Base-by-base conservation (phyloP, 2,888 invertebrate genomes). In the Cerastoderma edule region DNA sequence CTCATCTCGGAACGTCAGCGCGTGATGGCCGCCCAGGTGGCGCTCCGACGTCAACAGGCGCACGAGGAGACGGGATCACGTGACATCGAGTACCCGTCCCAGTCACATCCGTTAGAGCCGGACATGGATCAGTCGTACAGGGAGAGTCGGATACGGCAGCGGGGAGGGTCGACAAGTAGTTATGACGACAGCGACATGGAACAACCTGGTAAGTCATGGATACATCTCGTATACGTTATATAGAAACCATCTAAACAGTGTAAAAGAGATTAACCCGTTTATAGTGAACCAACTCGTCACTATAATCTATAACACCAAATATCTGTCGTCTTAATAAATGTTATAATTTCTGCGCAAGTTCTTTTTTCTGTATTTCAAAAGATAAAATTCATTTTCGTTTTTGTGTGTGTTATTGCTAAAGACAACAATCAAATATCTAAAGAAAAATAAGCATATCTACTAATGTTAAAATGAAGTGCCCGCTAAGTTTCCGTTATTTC, bases 11-110 rank as follows among this genome's bases (percentile, higher is more conserved):
- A 99, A 94, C 94, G 99, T 77, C 99, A 99, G 93, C 94, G 99
- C 53, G 99, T 99, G 77, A 99, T 99, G 99, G 99, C 99, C 28
- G 99, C 99, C 66, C 97, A 97, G 95, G 99, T 99, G 83, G 98
- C 99, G 30, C 94, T 99, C 63, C 94, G 99, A 46, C 95, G 98
- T 65, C 99, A 99, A 92, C 99, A 99, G 92, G 98, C 98, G 0
- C 99, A 99, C 92, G 99, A 99, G 93, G 96, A 97, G 93, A 98
- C 97, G 93, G 99, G 99, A 93, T 98, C 98, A 0, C 95, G 98
- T 88, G 98, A 99, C 78, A 94, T 98, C 87, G 95, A 98, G 72
- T 97, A 94, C 84, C 60, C 33, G 39, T 19, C 19, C 4, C 56
- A 56, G 32, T 13, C 30, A 5, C 85, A 87, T 65, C 64, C 90